These are phyloP conservation scores for Poeciliopsis retropinna DNA, from an alignment of 2,113 vertebrate species.

Conservation along the genomic window DNA sequence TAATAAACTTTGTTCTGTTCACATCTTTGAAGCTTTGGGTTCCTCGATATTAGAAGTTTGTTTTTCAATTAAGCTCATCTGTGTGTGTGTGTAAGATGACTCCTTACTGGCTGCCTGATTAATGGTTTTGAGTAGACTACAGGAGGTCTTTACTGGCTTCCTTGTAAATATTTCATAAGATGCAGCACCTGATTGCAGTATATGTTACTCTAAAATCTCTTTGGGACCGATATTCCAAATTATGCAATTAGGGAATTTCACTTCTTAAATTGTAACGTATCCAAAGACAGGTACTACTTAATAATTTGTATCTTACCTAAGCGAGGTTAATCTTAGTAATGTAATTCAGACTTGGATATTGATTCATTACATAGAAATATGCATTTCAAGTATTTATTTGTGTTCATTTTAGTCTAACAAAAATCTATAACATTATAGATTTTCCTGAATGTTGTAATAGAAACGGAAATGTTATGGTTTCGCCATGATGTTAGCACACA, in stretches of 20 bases:
- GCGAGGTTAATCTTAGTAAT: background rate
- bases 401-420: background rate
- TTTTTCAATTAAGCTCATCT: background rate
- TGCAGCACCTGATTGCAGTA: constrained; percentile 14
- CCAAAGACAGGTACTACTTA: background rate
- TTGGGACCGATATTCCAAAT: background rate
- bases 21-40: background rate
- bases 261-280: background rate
- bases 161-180: constrained; percentile 70
- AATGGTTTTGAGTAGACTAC: constrained; percentile 33
- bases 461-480: background rate
- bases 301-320: background rate
- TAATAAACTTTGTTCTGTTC: background rate
- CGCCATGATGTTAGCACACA: background rate
- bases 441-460: background rate
- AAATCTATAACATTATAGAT: background rate
- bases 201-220: background rate
- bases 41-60: background rate
- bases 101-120: constrained; percentile 36
- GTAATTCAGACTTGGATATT: background rate
- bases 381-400: background rate
- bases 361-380: background rate
- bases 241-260: background rate
- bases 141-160: constrained; percentile 31
- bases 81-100: constrained; percentile 39